Evolutionary conservation across 1,140 invertebrate species (phyloP).

Genomic region (Cryptotermes secundus): DNA sequence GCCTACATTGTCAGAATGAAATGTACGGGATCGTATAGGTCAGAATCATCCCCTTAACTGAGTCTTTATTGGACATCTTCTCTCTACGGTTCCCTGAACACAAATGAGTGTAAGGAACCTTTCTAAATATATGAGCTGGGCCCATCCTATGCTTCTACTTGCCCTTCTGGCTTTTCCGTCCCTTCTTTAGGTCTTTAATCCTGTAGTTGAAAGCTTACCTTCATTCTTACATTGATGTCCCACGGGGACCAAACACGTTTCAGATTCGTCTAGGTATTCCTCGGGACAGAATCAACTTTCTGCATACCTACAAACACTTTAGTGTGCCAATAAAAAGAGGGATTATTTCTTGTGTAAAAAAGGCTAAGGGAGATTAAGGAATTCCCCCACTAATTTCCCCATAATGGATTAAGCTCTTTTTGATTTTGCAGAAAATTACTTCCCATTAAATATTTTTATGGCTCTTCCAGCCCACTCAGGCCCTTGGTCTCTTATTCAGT

Average conservation of each 20-base stretch:
- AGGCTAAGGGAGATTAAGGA: no score
- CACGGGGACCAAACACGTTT: background rate
- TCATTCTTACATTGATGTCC: background rate
- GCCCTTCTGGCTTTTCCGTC: background rate
- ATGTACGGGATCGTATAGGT: background rate
- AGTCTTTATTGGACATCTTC: constrained; percentile 13
- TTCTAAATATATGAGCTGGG: background rate
- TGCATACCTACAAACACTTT: background rate
- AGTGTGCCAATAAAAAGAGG: background rate
- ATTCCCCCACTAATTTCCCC: no score
- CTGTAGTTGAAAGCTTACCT: background rate
- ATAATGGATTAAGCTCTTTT: no score
- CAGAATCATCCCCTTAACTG: background rate
- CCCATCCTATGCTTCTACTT: background rate
- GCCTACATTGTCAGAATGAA: background rate
- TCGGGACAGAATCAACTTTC: no score
- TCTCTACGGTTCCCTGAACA: constrained; percentile 12
- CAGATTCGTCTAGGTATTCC: no score
- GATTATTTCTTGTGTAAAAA: no score
- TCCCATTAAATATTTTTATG: no score
- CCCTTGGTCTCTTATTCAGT: no score
- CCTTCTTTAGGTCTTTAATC: background rate
- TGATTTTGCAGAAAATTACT: no score
- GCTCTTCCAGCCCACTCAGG: no score
- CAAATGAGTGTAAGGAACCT: background rate